Evolutionary conservation across 2,797 vertebrate genomes (phyloP).

Genomic region (Trachurus trachurus): DNA sequence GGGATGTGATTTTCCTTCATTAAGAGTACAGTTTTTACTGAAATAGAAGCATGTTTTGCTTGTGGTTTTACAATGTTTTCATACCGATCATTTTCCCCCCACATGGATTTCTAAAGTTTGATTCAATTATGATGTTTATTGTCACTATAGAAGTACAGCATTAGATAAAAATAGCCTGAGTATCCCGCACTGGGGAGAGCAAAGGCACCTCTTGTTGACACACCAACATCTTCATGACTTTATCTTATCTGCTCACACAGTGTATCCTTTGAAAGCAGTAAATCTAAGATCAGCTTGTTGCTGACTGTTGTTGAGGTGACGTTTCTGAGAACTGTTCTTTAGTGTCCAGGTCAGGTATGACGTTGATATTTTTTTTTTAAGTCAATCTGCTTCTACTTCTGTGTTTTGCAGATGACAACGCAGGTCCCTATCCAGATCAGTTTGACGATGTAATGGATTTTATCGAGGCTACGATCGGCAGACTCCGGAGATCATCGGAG

Average conservation of each 20-base stretch:
- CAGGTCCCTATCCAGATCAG: constrained; percentile 92
- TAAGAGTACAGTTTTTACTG: background rate
- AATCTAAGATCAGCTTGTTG: background rate
- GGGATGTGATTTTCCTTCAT: background rate
- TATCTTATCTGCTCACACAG: constrained; percentile 12
- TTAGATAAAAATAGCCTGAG: background rate
- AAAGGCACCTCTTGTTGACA: background rate
- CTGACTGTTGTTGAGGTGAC: background rate
- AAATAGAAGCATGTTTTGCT: background rate
- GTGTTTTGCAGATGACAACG: constrained; percentile 87
- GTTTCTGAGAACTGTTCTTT: background rate
- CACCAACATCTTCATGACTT: background rate
- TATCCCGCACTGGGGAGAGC: background rate
- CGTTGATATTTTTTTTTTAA: constrained; percentile 1
- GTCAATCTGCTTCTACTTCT: constrained; percentile 22
- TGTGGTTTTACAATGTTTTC: constrained; percentile 15
- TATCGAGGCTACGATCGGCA: constrained; percentile 95
- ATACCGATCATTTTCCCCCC: background rate
- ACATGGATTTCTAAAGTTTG: background rate
- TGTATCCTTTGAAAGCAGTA: constrained; percentile 5
- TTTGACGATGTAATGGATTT: constrained; percentile 97
- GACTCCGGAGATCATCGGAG: constrained; percentile 92
- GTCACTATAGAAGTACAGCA: background rate
- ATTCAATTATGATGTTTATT: background rate
- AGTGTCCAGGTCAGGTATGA: background rate